phyloP scores from a whole-genome alignment of 2,113 vertebrate genomes.

The Dasyprocta punctata region DNA sequence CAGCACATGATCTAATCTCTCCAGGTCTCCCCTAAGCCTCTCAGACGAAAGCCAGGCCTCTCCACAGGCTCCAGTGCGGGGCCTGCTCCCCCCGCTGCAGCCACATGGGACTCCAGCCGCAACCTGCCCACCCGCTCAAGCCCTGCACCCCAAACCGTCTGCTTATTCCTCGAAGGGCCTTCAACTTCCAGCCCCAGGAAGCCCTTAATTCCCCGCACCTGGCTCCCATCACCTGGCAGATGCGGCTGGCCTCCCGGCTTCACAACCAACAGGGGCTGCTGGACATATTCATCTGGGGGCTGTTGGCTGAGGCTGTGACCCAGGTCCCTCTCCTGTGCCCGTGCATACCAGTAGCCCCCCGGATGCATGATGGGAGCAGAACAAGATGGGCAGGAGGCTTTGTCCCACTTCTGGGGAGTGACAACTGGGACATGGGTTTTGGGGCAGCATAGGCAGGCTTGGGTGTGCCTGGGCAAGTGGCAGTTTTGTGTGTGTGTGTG shows the following conservation, averaged over 20 bases:
- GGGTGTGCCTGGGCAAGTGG: too few species aligned
- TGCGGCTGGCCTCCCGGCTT: background rate
- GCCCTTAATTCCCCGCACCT: constrained; percentile 60
- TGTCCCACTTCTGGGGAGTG: background rate
- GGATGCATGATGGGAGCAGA: too few species aligned
- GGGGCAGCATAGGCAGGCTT: background rate
- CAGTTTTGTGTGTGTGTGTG: background rate
- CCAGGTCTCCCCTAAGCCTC: constrained; percentile 67
- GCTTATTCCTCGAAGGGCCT: constrained; percentile 45
- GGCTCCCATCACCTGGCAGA: constrained; percentile 55
- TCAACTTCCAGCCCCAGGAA: constrained; percentile 9
- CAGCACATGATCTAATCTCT: constrained; percentile 72
- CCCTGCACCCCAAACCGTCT: background rate
- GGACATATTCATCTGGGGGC: background rate
- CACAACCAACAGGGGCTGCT: background rate
- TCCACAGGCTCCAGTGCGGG: constrained; percentile 4
- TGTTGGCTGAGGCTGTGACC: rapidly evolving
- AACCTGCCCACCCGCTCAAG: background rate
- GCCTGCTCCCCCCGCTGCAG: background rate
- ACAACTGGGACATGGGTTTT: background rate
- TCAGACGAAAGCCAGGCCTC: constrained; percentile 78
- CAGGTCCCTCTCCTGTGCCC: background rate
- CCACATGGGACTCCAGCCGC: constrained; percentile 31
- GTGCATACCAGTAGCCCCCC: background rate
- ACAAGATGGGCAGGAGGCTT: background rate